A percentile compares a stretch with the other conserved stretches of the same genome.
These are phyloP conservation scores for Globia sparganii DNA, from an alignment of 2,888 invertebrate species.

Conservation along the genomic window DNA sequence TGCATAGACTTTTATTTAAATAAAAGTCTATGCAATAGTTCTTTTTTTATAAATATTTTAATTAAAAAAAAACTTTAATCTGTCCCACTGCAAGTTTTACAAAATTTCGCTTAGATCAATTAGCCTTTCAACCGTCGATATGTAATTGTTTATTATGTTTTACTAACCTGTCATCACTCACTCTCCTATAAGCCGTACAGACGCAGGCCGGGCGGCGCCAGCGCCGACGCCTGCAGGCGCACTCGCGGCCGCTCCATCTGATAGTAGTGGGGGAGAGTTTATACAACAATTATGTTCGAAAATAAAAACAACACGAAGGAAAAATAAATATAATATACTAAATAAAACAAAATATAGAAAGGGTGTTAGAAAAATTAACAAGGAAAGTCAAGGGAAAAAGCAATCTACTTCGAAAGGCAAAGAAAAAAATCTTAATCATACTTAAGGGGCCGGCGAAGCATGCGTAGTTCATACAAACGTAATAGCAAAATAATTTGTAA, in stretches of 20 bases:
- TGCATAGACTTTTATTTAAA: too few species aligned
- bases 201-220: conserved; percentile 90
- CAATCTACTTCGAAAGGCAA: too few species aligned
- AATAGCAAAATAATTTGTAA: too few species aligned
- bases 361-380: background rate
- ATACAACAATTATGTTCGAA: conserved; percentile 49
- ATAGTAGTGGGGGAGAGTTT: background rate
- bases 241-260: conserved; percentile 84
- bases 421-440: too few species aligned
- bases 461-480: too few species aligned
- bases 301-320: conserved; percentile 2
- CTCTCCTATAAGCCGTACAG: conserved; percentile 92
- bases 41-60: too few species aligned
- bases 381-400: background rate
- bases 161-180: conserved; percentile 81
- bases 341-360: background rate
- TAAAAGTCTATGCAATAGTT: too few species aligned
- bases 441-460: too few species aligned
- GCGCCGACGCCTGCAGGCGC: conserved; percentile 82
- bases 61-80: too few species aligned
- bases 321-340: background rate
- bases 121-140: too few species aligned
- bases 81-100: too few species aligned
- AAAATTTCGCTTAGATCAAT: too few species aligned
- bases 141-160: background rate